Base-by-base conservation (phyloP, 2,888 invertebrate genomes). In the Stictocephala bisonia region DNA sequence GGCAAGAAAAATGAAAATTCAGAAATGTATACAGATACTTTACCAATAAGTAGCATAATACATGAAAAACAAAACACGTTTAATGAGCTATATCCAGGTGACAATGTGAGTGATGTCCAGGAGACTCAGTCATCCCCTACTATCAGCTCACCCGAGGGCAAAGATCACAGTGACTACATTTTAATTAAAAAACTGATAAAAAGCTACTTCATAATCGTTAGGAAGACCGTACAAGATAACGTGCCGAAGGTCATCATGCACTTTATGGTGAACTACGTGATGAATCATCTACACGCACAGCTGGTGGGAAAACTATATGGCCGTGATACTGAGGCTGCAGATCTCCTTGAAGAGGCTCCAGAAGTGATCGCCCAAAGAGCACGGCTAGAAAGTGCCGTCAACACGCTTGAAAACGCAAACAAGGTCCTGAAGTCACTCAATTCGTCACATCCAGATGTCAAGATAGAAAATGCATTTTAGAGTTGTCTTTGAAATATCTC, bases 211-310 rank as follows among this genome's bases (percentile, higher is more conserved):
- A 82, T 86, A 77, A 89, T 90, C 76, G 88, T 90, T 1, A 84
- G 88, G 7, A 89, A 89, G 81, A 87, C 86, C 75, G 88, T 90
- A 76, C 89, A 90, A 82, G 90, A 90, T 80, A 84, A 85, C 68
- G 87, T 90, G 29, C 90, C 90, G 1, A 90, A 90, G 82, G 88
- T 89, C 7, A 87, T 90, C 74, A 90, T 90, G 90, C 87, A 89
- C 81, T 89, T 89, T 82, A 82, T 90, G 70, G 90, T 90, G 60
- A 90, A 90, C 81, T 85, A 84, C 80, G 87, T 89, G 11, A 87
- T 88, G 81, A 87, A 90, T 81, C 88, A 89, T 80, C 82, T 90
- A 60, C 89, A 90, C 82, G 87, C 87, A 75, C 89, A 90, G 80
- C 83, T 90, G 68, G 89, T 90, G 6, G 86, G 87, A 69, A 86